Evolutionary conservation across 2,888 invertebrate species (phyloP), one percentile per base, ranked within the genome.

Genomic region (Stenichneumon culpator): DNA sequence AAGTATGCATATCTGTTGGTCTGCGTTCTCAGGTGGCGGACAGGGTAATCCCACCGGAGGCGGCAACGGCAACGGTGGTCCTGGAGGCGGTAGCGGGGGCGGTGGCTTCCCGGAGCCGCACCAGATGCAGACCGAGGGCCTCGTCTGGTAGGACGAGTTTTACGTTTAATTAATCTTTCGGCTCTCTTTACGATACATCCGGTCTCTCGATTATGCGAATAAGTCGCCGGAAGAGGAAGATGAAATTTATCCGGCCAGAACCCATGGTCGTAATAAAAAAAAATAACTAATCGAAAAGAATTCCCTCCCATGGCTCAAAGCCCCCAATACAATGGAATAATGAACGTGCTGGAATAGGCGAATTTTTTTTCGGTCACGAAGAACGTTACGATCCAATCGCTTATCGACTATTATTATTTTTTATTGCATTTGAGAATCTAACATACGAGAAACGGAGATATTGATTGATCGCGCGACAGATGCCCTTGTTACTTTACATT

Each of bases 101-200:
- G 96, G 97, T 77, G 96, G 97, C 86, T 97, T 97, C 90, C 97
- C 97, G 69, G 96, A 96, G 94, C 96, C 96, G 89, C 96, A 96
- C 94, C 96, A 96, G 94, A 95, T 96, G 94, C 95, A 96, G 93
- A 97, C 96, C 94, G 97, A 97, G 94, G 96, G 96, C 79, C 95
- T 97, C 92, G 97, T 96, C 95, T 97, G 97, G 97, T 97, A 96
- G 95, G 95, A 95, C 90, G 90, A 90, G 91, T 92, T 47, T 92
- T 91, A 89, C 86, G 87, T 91, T 90, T 92, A 91, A 93, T 92
- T 92, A 89, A 90, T 91, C 89, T 89, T 79, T 25, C 82, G 83
- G 86, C 75, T 78, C 50, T 79, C 79, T 67, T 75, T 32, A 19
- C 25, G 19, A n/a, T 57, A 74, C 86, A 85, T 87, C 83, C 82